These are phyloP conservation scores for Colletes collaris DNA, from an alignment of 2,888 invertebrate species.

Conservation along the genomic window DNA sequence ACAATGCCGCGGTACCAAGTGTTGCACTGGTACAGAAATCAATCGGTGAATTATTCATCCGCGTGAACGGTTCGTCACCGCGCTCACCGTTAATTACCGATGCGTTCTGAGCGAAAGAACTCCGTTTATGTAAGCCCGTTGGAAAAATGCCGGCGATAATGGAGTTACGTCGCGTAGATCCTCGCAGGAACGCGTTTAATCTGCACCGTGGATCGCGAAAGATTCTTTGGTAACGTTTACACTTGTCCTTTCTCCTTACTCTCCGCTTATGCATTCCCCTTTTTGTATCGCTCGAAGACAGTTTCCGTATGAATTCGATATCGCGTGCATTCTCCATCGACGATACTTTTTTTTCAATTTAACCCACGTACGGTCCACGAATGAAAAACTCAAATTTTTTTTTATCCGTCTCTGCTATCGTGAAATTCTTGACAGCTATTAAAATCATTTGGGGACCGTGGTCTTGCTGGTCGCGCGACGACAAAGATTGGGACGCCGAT, in stretches of 20 bases:
- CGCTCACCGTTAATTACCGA: constrained; percentile 58
- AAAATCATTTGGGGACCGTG: constrained; percentile 20
- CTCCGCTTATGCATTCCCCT: too few species aligned
- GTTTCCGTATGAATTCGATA: too few species aligned
- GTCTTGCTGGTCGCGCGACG: constrained; percentile 19
- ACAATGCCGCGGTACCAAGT: constrained; percentile 44
- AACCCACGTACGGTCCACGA: too few species aligned
- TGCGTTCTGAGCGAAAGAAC: constrained; percentile 25
- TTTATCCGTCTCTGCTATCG: too few species aligned
- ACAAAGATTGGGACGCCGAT: constrained; percentile 21
- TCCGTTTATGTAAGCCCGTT: constrained; percentile 29
- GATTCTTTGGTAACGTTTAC: constrained; percentile 6
- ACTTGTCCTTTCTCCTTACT: constrained; percentile 5
- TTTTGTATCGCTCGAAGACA: not conserved
- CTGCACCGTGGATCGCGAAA: not conserved
- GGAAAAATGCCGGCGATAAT: constrained; percentile 29
- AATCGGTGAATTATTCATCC: constrained; percentile 62
- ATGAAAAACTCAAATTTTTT: too few species aligned
- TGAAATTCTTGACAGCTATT: constrained; percentile 49
- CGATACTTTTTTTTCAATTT: too few species aligned
- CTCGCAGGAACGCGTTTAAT: constrained; percentile 1
- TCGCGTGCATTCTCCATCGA: too few species aligned
- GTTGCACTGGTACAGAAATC: constrained; percentile 52
- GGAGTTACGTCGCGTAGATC: constrained; percentile 4
- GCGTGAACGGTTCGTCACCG: constrained; percentile 56